phyloP scores from a whole-genome alignment of 1,140 invertebrate genomes.

The Drosophila miranda region DNA sequence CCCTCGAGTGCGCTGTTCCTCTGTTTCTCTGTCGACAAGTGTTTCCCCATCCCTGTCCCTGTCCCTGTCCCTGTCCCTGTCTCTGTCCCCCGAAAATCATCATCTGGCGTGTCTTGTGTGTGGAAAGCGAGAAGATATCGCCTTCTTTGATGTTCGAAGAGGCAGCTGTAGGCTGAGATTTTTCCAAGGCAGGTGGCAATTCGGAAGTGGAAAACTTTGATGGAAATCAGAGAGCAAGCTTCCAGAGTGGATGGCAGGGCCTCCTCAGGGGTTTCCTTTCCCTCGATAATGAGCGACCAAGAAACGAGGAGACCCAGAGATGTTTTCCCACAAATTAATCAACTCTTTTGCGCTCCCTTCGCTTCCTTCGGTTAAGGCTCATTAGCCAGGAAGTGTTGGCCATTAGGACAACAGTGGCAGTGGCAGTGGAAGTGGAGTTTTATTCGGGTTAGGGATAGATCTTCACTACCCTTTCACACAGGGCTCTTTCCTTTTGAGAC shows the following conservation, averaged over 20 bases:
- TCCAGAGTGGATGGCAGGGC: not conserved
- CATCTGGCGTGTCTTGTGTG: conserved; percentile 41
- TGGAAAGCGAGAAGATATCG: conserved; percentile 31
- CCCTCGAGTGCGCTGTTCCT: conserved; percentile 31
- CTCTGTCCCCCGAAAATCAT: conserved; percentile 18
- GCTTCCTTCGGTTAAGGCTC: conserved; percentile 52
- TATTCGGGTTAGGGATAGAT: not conserved
- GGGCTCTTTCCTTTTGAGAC: conserved; percentile 7
- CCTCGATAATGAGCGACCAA: conserved; percentile 33
- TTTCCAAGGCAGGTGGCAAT: conserved; percentile 22
- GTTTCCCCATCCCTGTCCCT: conserved; percentile 21
- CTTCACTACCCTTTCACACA: conserved; percentile 4
- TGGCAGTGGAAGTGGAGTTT: not conserved
- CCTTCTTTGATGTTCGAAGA: conserved; percentile 42
- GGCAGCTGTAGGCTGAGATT: conserved; percentile 41
- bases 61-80: not conserved
- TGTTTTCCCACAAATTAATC: conserved; percentile 74
- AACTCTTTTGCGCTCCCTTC: conserved; percentile 6
- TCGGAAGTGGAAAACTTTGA: conserved; percentile 7
- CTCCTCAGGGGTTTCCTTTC: not conserved
- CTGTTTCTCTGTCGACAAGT: conserved; percentile 54
- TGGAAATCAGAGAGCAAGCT: conserved; percentile 6
- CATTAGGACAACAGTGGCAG: conserved; percentile 49
- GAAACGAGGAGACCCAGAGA: not conserved
- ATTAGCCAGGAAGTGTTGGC: conserved; percentile 63